Conservation (phyloP, 1,140 invertebrate species). For the Drosophila mojavensis region DNA sequence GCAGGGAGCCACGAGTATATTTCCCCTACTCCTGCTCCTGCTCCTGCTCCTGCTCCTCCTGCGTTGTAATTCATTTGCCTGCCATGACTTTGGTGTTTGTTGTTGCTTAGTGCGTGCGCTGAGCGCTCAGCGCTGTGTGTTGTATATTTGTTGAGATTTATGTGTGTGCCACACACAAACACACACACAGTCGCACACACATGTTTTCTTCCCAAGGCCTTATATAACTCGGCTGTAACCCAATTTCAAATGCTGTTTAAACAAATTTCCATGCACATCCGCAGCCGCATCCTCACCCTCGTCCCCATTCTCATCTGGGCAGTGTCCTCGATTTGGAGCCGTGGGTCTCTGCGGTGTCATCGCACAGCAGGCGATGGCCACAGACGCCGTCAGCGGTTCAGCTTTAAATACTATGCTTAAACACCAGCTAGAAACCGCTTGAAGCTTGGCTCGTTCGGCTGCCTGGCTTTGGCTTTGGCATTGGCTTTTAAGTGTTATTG, state of each 20-base stretch:
- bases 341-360: slow-evolving; percentile 37
- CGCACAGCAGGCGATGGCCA: slow-evolving; percentile 49
- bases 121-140: slow-evolving; percentile 13
- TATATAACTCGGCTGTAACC: slow-evolving; percentile 69
- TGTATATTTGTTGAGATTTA: slow-evolving; percentile 71
- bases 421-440: background rate
- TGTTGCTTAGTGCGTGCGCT: slow-evolving; percentile 48
- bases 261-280: slow-evolving; percentile 69
- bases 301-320: background rate
- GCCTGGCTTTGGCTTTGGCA: slow-evolving; percentile 9
- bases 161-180: slow-evolving; percentile 51
- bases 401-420: slow-evolving; percentile 36
- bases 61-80: slow-evolving; percentile 50
- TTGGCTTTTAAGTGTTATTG: slow-evolving; percentile 62
- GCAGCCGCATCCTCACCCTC: slow-evolving; percentile 37
- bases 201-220: slow-evolving; percentile 28
- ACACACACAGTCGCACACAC: slow-evolving; percentile 11
- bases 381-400: slow-evolving; percentile 12
- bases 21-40: background rate
- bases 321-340: slow-evolving; percentile 44
- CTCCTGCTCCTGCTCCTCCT: background rate
- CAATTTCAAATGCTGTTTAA: slow-evolving; percentile 71
- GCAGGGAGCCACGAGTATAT: background rate
- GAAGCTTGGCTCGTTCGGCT: background rate
- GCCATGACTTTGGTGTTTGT: slow-evolving; percentile 41